Evolutionary conservation across 2,113 vertebrate genomes (phyloP).

Genomic region (Ammodytes marinus): DNA sequence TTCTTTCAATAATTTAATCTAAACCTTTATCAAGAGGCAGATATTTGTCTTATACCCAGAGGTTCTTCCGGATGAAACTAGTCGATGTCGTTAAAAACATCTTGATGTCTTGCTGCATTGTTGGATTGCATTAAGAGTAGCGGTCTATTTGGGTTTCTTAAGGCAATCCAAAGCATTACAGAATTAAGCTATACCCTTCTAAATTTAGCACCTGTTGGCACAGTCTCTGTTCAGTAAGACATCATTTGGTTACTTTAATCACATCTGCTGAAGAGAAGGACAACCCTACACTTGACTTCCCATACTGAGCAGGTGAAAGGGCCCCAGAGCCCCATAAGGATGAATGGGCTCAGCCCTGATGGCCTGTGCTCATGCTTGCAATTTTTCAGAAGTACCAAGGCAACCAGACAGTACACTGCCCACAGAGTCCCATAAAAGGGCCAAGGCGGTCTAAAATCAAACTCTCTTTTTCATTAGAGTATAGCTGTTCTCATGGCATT

Average conservation of each 20-base stretch:
- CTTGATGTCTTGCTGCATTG: background rate
- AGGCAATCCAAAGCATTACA: background rate
- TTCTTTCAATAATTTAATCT: background rate
- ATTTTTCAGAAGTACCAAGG: background rate
- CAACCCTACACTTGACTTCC: background rate
- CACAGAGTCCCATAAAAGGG: background rate
- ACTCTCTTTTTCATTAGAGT: slow-evolving; percentile 21
- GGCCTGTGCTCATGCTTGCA: background rate
- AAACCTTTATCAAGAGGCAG: background rate
- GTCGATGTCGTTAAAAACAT: background rate
- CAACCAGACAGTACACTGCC: background rate
- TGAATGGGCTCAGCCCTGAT: slow-evolving; percentile 6
- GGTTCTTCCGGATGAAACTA: background rate
- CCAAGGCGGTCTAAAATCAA: slow-evolving; percentile 9
- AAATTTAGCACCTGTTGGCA: background rate
- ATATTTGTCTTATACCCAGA: background rate
- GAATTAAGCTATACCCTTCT: background rate
- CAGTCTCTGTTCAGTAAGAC: background rate
- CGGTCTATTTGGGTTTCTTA: background rate
- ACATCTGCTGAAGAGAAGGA: background rate
- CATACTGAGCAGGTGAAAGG: slow-evolving; percentile 26
- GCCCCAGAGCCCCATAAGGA: slow-evolving; percentile 17
- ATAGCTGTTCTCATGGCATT: slow-evolving; percentile 22
- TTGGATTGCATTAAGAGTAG: background rate
- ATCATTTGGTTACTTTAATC: background rate